Conservation (phyloP, 2,888 invertebrate species). For the Lacanobia oleracea region DNA sequence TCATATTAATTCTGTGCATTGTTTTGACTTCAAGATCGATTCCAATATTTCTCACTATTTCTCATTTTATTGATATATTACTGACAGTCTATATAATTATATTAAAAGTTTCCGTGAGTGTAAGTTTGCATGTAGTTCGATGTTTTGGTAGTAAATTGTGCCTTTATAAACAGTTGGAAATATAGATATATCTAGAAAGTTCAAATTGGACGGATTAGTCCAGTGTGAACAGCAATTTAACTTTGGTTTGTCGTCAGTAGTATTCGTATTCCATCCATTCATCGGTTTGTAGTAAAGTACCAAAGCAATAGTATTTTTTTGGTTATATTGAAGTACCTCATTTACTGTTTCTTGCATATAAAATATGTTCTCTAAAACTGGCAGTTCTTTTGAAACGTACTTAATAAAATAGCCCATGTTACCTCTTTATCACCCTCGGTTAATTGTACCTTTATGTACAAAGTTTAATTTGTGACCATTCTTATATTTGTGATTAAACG, state of each 20-base stretch:
- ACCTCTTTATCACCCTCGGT: no score
- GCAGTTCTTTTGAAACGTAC: no score
- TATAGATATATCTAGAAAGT: neutral
- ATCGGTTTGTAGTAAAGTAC: neutral
- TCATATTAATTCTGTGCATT: neutral
- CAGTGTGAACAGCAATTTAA: constrained; percentile 22
- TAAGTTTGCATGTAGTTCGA: neutral
- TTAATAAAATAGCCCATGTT: no score
- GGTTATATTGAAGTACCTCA: no score
- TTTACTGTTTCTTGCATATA: neutral
- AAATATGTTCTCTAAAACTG: no score
- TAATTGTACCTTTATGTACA: no score
- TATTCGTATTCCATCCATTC: constrained; percentile 4
- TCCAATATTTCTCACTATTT: no score
- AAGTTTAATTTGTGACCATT: no score
- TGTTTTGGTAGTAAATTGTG: neutral
- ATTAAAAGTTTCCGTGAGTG: neutral
- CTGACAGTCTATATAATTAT: no score
- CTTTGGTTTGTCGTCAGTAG: constrained; percentile 1
- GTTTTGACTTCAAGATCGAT: neutral
- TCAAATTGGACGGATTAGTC: constrained; percentile 11
- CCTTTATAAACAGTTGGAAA: neutral
- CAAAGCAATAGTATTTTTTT: no score
- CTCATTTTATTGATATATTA: neutral
- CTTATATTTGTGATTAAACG: no score